Evolutionary conservation across 2,888 invertebrate genomes (phyloP).

Genomic region (Brachypterus glaber): DNA sequence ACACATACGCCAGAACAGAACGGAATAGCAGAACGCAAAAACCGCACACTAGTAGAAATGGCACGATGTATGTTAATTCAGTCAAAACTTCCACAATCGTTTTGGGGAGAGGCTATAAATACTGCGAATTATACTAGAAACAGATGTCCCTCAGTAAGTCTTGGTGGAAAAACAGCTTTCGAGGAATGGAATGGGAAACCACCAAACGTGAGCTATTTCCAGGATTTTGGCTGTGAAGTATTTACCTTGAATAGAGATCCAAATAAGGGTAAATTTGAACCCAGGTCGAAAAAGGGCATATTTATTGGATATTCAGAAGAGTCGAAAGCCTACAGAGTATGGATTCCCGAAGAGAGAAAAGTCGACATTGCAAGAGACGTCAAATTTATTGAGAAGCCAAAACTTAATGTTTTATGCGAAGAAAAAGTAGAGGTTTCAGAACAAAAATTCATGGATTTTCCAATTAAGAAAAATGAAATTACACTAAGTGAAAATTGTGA

Average conservation of each 20-base stretch:
- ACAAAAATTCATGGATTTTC: too few relatives aligned
- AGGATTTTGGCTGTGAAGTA: conserved; percentile 25
- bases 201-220: conserved; percentile 22
- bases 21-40: conserved; percentile 17
- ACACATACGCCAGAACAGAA: conserved; percentile 22
- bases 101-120: conserved; percentile 33
- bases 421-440: too few relatives aligned
- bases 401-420: too few relatives aligned
- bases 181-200: conserved; percentile 22
- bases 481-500: too few relatives aligned
- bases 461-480: too few relatives aligned
- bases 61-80: conserved; percentile 24
- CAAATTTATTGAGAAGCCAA: conserved; percentile 15
- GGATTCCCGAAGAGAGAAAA: conserved; percentile 15
- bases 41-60: conserved; percentile 13
- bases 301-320: conserved; percentile 24
- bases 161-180: conserved; percentile 22
- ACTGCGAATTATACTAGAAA: conserved; percentile 30
- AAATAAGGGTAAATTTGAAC: conserved; percentile 22
- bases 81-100: conserved; percentile 19
- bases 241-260: conserved; percentile 17
- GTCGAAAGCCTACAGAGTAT: conserved; percentile 24
- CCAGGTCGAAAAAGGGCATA: conserved; percentile 20
- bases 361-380: conserved; percentile 20
- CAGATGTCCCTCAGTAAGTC: conserved; percentile 23